Evolutionary conservation across 2,888 invertebrate species (phyloP).

Genomic region (Brenthis daphne): DNA sequence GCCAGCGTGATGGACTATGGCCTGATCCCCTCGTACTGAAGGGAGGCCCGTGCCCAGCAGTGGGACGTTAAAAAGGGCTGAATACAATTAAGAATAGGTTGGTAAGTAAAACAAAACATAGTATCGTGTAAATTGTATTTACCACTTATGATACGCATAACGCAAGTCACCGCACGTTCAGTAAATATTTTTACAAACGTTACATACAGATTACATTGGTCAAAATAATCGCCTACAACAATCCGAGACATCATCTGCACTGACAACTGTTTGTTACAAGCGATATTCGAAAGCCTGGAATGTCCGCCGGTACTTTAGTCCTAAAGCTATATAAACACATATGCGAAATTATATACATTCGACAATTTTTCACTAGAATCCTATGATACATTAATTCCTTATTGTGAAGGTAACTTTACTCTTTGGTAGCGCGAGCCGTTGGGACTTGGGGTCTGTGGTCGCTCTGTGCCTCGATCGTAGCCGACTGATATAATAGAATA

Average conservation of each 20-base stretch:
- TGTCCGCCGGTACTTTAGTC: conserved; percentile 50
- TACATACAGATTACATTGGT: conserved; percentile 80
- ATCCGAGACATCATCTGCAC: conserved; percentile 31
- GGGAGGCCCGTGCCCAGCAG: too few species aligned
- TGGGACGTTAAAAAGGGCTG: too few species aligned
- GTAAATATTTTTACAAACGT: conserved; percentile 77
- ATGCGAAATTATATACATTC: conserved; percentile 71
- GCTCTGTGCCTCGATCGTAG: neutral
- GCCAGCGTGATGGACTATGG: too few species aligned
- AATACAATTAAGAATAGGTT: too few species aligned
- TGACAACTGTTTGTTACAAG: conserved; percentile 11
- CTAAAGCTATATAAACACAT: conserved; percentile 44
- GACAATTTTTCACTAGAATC: conserved; percentile 66
- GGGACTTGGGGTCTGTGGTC: conserved; percentile 22
- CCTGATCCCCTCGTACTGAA: too few species aligned
- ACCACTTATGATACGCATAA: conserved; percentile 78
- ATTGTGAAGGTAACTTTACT: conserved; percentile 79
- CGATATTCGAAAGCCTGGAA: conserved; percentile 62
- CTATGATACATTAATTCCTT: conserved; percentile 74
- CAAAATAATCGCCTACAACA: conserved; percentile 73
- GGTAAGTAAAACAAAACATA: conserved; percentile 60
- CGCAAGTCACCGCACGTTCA: conserved; percentile 69
- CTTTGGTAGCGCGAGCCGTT: conserved; percentile 77
- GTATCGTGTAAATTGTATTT: conserved; percentile 82
- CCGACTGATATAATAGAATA: neutral